Evolutionary conservation across 2,888 invertebrate genomes (phyloP), one percentile per base, ranked within the genome.

Genomic region (Tiliacea aurago): DNA sequence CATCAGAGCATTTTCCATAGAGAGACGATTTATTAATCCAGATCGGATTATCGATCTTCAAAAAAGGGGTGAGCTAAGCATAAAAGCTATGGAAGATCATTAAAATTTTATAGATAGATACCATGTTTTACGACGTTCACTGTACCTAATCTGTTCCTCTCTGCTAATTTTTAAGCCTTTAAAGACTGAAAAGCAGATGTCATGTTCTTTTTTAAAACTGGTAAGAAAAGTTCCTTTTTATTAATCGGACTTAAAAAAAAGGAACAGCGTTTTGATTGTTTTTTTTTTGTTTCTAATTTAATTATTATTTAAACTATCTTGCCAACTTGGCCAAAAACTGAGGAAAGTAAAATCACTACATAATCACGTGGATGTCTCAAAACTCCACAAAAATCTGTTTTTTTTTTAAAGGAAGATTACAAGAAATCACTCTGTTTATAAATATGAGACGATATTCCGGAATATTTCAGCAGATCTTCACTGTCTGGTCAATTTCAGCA

Each of bases 401-500:
- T n/a, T n/a, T n/a, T n/a, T 6, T 4, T 47, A 56, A 61, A 51
- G 4, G 2, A 56, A 66, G 0, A 5, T 10, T 11, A 43, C 13
- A 47, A 56, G 11, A 59, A 51, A 45, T 18, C 41, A 18, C 33
- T 15, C 18, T 5, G n/a, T 51, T 37, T 37, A 51, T 47, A 41
- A 37, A 37, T 37, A 37, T 37, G 37, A 37, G 18, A n/a, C 20
- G 67, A 73, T 37, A 62, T 51, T 33, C 20, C 37, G 63, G 56
- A 80, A 69, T 69, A 65, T 47, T 33, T 18, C 41, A 78, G 56
- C 11, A 68, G 49, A 41, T 15, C 49, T 47, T 53, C 61, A 18
- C 75, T 13, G 58, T 76, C 66, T n/a, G 53, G 41, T 74, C 68
- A 71, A 74, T 79, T 65, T 59, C 70, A 55, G 49, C 28, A 62